A percentile compares a stretch with the other conserved stretches of the same genome.
phyloP scores from a whole-genome alignment of 2,888 invertebrate genomes.

The Zaprionus lineosus region DNA sequence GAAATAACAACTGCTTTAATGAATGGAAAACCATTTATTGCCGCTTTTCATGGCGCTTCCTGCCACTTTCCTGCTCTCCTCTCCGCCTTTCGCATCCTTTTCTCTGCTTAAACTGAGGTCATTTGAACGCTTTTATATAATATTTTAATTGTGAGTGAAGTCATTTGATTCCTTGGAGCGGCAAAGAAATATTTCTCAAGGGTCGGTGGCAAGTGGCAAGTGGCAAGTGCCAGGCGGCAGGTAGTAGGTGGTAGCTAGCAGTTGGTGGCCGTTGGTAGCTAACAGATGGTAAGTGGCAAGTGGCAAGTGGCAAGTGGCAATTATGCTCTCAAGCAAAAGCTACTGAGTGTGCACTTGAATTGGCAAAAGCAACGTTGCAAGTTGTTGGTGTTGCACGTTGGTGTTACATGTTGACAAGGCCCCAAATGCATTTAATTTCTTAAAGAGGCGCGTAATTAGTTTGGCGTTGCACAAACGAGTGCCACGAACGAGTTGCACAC shows the following conservation, averaged over 20 bases:
- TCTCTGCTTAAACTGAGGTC: slow-evolving; percentile 6
- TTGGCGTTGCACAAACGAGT: slow-evolving; percentile 51
- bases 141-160: slow-evolving; percentile 67
- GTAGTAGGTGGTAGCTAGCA: too few relatives aligned
- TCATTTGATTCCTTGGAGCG: slow-evolving; percentile 56
- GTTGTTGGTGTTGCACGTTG: slow-evolving; percentile 32
- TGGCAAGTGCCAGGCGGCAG: too few relatives aligned
- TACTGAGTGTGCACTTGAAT: slow-evolving; percentile 53
- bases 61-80: neutral
- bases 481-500: slow-evolving; percentile 1
- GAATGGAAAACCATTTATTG: too few relatives aligned
- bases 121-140: slow-evolving; percentile 38
- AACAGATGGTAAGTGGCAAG: too few relatives aligned
- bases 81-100: neutral
- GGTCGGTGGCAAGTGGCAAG: slow-evolving; percentile 63
- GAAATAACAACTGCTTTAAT: too few relatives aligned
- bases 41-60: slow-evolving; percentile 9
- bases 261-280: too few relatives aligned
- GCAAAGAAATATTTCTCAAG: slow-evolving; percentile 58
- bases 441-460: slow-evolving; percentile 75
- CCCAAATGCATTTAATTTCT: slow-evolving; percentile 78
- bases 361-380: slow-evolving; percentile 39
- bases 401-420: slow-evolving; percentile 63
- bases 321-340: slow-evolving; percentile 56
- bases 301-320: slow-evolving; percentile 60